A percentile compares a stretch with the other conserved stretches of the same genome.
Evolutionary conservation across 2,888 invertebrate genomes (phyloP).

Genomic region (Nemotelus pantherinus): DNA sequence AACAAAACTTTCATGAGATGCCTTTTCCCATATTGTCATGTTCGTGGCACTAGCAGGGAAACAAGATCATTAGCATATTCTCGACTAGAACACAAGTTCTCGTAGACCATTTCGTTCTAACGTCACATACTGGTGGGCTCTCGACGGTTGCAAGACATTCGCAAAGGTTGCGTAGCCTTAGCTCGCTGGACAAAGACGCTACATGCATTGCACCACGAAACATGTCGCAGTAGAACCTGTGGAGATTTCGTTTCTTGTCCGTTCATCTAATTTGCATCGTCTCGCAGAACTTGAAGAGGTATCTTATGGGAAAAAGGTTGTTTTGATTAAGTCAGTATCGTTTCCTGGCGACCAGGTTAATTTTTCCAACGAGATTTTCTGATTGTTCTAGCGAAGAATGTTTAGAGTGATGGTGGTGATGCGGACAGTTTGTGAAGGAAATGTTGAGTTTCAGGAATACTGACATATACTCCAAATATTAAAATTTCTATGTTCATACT

Average conservation of each 20-base stretch:
- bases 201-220: background rate
- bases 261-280: constrained; percentile 39
- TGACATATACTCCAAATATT: no score
- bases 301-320: constrained; percentile 34
- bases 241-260: constrained; percentile 23
- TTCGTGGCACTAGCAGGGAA: constrained; percentile 30
- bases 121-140: background rate
- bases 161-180: background rate
- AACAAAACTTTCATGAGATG: background rate
- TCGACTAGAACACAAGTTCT: background rate
- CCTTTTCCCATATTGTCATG: constrained; percentile 42
- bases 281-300: constrained; percentile 19
- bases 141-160: background rate
- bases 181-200: background rate
- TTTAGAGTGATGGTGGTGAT: no score
- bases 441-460: no score
- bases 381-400: no score
- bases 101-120: background rate
- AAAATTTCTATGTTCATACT: no score
- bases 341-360: constrained; percentile 28
- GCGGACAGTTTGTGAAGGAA: no score
- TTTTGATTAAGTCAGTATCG: constrained; percentile 39
- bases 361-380: background rate
- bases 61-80: constrained; percentile 45
- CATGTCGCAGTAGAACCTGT: background rate